phyloP scores from a whole-genome alignment of 2,888 invertebrate species.

The Agriopis aurantiaria region DNA sequence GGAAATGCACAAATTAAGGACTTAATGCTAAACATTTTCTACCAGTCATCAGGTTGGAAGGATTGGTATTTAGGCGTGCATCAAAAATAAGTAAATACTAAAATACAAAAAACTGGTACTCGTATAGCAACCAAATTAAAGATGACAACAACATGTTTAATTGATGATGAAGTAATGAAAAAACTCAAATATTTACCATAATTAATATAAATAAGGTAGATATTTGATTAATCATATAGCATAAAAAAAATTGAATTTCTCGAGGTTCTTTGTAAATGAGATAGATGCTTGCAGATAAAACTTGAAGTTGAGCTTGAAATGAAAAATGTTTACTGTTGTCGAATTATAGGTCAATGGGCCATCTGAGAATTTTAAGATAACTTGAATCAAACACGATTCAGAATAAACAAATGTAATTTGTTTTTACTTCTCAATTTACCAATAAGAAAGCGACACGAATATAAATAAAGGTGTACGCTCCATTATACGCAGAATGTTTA shows the following conservation, averaged over 20 bases:
- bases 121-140: no score
- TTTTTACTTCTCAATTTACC: background rate
- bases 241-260: background rate
- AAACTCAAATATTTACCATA: background rate
- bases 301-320: background rate
- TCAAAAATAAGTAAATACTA: no score
- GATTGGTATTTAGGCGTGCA: no score
- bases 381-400: background rate
- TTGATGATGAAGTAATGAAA: background rate
- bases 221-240: background rate
- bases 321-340: background rate
- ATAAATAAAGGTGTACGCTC: background rate
- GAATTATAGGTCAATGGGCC: background rate
- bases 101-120: no score
- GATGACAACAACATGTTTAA: no score
- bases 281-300: background rate
- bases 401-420: background rate
- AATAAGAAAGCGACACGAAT: slow-evolving; percentile 2
- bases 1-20: no score
- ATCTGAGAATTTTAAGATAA: background rate
- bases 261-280: background rate
- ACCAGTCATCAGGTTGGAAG: no score
- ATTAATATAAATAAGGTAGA: background rate
- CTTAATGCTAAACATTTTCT: no score
- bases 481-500: slow-evolving; percentile 1